phyloP scores from a whole-genome alignment of 2,797 vertebrate species.

The Enteromius thamalakanensis region DNA sequence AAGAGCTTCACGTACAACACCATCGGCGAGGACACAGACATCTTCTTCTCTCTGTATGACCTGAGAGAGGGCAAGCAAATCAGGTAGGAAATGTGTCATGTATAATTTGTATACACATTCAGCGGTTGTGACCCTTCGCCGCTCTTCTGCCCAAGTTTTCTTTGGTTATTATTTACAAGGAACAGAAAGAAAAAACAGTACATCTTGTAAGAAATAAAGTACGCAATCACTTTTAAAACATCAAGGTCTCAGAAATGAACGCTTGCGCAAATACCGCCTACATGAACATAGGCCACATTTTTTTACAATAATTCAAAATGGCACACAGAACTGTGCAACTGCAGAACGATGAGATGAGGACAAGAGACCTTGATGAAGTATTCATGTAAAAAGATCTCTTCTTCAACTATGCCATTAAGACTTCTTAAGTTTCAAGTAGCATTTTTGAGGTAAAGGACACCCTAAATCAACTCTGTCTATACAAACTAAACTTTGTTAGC shows the following conservation, averaged over 20 bases:
- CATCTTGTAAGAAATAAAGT: not conserved
- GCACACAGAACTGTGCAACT: not conserved
- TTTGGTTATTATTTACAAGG: conserved; percentile 4
- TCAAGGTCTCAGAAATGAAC: conserved; percentile 6
- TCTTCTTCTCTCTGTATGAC: conserved; percentile 96
- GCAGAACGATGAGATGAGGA: not conserved
- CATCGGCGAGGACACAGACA: conserved; percentile 96
- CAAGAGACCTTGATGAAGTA: conserved; percentile 29
- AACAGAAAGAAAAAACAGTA: not conserved
- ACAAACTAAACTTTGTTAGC: not conserved
- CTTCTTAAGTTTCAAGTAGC: not conserved
- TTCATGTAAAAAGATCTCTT: not conserved
- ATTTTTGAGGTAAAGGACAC: not conserved
- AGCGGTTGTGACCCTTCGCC: not conserved
- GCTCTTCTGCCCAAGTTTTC: not conserved
- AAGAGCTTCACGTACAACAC: conserved; percentile 99
- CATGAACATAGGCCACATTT: not conserved
- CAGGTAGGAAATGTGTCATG: conserved; percentile 76
- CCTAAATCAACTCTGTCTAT: not conserved
- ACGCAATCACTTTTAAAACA: not conserved
- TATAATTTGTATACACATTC: not conserved
- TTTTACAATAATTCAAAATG: not conserved
- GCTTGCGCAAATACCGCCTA: not conserved
- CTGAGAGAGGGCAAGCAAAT: conserved; percentile 96
- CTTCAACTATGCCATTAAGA: not conserved